Evolutionary conservation across 2,113 vertebrate genomes (phyloP).

Genomic region (Psittacula cyanocephala): DNA sequence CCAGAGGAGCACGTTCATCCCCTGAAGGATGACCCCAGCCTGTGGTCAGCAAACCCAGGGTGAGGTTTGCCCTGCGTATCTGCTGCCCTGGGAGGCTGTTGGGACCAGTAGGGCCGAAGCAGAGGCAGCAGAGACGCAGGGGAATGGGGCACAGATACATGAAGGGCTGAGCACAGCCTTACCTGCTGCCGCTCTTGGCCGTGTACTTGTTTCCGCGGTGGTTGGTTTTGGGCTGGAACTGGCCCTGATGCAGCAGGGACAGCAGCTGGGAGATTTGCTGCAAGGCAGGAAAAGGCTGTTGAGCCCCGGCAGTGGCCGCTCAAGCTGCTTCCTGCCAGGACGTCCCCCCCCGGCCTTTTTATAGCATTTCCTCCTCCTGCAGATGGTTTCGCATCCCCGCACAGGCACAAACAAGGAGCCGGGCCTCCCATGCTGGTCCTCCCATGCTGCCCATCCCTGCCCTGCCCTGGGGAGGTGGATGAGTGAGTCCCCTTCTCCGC

Average conservation of each 20-base stretch:
- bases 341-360: slow-evolving; percentile 70
- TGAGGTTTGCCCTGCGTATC: not conserved
- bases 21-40: fast-evolving
- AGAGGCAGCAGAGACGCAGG: not conserved
- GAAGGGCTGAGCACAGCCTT: slow-evolving; percentile 29
- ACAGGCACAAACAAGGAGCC: not conserved
- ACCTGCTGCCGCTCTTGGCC: slow-evolving; percentile 78
- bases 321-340: slow-evolving; percentile 80
- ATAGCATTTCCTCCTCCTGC: slow-evolving; percentile 74
- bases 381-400: slow-evolving; percentile 62
- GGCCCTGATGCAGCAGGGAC: slow-evolving; percentile 89
- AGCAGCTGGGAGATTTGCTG: slow-evolving; percentile 98
- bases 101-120: not conserved
- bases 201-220: slow-evolving; percentile 90
- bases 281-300: slow-evolving; percentile 72
- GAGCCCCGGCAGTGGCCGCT: slow-evolving; percentile 58
- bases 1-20: not conserved
- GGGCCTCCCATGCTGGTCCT: not conserved
- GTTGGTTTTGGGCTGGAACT: slow-evolving; percentile 89
- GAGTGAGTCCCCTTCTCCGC: not conserved
- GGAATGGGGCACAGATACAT: fast-evolving
- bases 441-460: not conserved
- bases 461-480: not conserved
- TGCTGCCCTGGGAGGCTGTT: not conserved
- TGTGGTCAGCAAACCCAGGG: not conserved